phyloP scores from a whole-genome alignment of 2,797 vertebrate genomes.

The Rhinogobio ventralis region DNA sequence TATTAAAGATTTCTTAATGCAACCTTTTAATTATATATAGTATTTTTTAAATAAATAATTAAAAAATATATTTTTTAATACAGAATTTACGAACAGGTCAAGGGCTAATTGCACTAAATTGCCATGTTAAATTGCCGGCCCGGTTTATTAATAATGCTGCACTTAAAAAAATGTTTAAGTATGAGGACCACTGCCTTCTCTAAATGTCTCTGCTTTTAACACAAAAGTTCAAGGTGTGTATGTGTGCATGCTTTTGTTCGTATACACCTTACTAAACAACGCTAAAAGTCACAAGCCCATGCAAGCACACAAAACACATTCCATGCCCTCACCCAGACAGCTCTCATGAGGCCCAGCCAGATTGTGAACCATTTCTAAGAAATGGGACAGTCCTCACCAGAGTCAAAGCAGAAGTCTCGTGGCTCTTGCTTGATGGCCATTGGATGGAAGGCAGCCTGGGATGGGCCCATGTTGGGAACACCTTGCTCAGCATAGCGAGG shows the following conservation, averaged over 20 bases:
- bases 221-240: slow-evolving; percentile 44
- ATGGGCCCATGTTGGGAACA: slow-evolving; percentile 79
- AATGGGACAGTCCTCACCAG: slow-evolving; percentile 79
- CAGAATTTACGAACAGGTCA: neutral
- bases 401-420: slow-evolving; percentile 94
- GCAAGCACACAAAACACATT: slow-evolving; percentile 71
- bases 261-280: slow-evolving; percentile 58
- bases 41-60: too few species aligned
- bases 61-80: too few species aligned
- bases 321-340: slow-evolving; percentile 56
- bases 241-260: slow-evolving; percentile 46
- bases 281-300: slow-evolving; percentile 72
- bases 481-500: slow-evolving; percentile 88
- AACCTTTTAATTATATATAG: neutral
- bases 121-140: neutral
- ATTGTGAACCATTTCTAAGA: slow-evolving; percentile 12
- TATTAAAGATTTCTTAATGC: neutral
- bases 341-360: slow-evolving; percentile 29
- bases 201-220: slow-evolving; percentile 28
- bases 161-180: neutral
- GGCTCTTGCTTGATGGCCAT: slow-evolving; percentile 97
- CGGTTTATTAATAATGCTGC: slow-evolving; percentile 13
- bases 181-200: slow-evolving; percentile 20
- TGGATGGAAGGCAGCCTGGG: slow-evolving; percentile 83
- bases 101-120: too few species aligned